These are phyloP conservation scores for Rhinophrynus dorsalis DNA, from an alignment of 2,797 vertebrate genomes.

Conservation along the genomic window DNA sequence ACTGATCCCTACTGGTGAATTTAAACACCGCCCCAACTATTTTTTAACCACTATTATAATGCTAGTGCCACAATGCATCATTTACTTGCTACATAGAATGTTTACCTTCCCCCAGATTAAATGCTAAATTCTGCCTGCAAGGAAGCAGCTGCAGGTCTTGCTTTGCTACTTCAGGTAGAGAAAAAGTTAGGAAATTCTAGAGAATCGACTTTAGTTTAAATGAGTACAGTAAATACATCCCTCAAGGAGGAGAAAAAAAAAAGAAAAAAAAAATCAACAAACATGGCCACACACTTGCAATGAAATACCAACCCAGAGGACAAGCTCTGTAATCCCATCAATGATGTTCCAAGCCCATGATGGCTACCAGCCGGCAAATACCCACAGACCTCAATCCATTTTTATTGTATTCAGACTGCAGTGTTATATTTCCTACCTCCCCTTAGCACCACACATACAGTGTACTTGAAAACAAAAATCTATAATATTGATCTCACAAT, in stretches of 20 bases:
- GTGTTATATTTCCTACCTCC: conserved; percentile 94
- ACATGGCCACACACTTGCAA: conserved; percentile 60
- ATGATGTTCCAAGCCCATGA: conserved; percentile 85
- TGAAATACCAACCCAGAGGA: conserved; percentile 83
- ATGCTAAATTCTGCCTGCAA: conserved; percentile 8
- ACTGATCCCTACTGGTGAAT: too few species aligned
- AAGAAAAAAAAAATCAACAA: conserved; percentile 64
- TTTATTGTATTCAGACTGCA: conserved; percentile 95
- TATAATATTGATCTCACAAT: conserved; percentile 96
- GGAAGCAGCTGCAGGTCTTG: neutral
- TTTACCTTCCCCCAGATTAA: neutral
- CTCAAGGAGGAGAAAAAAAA: conserved; percentile 66
- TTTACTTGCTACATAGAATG: too few species aligned
- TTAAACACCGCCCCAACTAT: too few species aligned
- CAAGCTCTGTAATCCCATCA: conserved; percentile 87
- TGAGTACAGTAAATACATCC: conserved; percentile 71
- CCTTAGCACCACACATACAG: conserved; percentile 97
- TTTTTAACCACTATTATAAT: too few species aligned
- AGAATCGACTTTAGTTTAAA: conserved; percentile 39
- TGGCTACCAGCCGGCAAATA: conserved; percentile 89
- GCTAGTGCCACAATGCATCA: too few species aligned
- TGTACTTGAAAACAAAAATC: conserved; percentile 99
- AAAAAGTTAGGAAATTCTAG: conserved; percentile 32
- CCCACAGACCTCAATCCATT: conserved; percentile 93
- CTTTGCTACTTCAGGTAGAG: conserved; percentile 23